Evolutionary conservation across 2,888 invertebrate species (phyloP).

Genomic region (Lasioglossum vierecki): DNA sequence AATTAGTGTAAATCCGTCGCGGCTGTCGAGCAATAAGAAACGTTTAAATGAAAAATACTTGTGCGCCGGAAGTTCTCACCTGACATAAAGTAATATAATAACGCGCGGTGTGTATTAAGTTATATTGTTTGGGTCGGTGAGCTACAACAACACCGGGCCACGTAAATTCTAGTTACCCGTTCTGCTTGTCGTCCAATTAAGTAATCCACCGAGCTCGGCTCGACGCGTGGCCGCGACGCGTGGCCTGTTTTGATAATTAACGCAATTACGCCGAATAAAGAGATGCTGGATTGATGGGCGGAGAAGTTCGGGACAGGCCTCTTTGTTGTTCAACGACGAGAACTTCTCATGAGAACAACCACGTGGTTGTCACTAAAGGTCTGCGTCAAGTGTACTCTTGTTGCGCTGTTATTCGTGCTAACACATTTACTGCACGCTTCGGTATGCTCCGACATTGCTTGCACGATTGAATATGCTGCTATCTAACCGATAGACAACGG

Average conservation of each 20-base stretch:
- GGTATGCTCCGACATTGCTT: not conserved
- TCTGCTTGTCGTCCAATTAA: slow-evolving; percentile 28
- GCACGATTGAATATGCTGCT: no score
- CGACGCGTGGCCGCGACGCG: not conserved
- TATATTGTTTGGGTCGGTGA: not conserved
- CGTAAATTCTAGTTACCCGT: slow-evolving; percentile 40
- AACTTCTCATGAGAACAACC: not conserved
- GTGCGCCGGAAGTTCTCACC: not conserved
- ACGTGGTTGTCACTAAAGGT: not conserved
- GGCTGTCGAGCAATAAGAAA: not conserved
- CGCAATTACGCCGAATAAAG: slow-evolving; percentile 7
- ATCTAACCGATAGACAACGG: no score
- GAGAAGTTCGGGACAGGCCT: not conserved
- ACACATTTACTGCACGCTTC: not conserved
- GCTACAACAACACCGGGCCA: not conserved
- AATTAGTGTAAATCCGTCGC: not conserved
- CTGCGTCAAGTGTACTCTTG: not conserved
- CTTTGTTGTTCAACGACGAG: not conserved
- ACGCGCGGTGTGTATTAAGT: slow-evolving; percentile 10
- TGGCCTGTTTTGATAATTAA: slow-evolving; percentile 17
- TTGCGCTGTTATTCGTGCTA: not conserved
- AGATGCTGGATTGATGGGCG: not conserved
- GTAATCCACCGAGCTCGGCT: not conserved
- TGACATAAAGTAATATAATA: not conserved
- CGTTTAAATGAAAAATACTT: not conserved